Evolutionary conservation across 2,888 invertebrate species (phyloP), one percentile per base, ranked within the genome.

Genomic region (Eurytoma californica): DNA sequence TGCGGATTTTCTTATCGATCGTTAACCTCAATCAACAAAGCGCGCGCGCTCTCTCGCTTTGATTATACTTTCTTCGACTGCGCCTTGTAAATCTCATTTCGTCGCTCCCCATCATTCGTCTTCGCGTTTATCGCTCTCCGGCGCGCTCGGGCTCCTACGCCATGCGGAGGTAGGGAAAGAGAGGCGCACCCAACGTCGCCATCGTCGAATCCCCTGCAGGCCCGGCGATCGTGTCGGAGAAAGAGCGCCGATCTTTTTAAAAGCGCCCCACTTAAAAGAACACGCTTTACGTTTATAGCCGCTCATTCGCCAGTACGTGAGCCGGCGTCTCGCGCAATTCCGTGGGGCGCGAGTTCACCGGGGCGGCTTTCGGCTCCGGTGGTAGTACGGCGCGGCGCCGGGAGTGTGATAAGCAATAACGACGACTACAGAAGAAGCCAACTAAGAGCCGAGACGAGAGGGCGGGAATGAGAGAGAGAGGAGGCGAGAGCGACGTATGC

Each of bases 211-310:
- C 65, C 60, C 69, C 70, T 20, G 55, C 63, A 66, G 51, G 83
- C 83, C 77, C 74, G 72, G 80, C 72, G 80, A 76, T 28, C 58
- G 58, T 16, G 24, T 61, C 12, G 68, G 16, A n/a, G 55, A 70
- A 47, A 83, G 85, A 83, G 83, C 84, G 86, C 84, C 87, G 89
- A 88, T 88, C 88, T 89, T 88, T 90, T 89, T 89, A 88, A 89
- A 89, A 86, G 88, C 87, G 86, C 86, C 87, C 87, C 89, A 88
- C 89, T 90, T 90, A 89, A 89, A 89, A 88, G 88, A 89, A 90
- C 90, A 90, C 88, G 89, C 87, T 89, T 90, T 89, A 90, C 88
- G 89, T 90, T 90, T 90, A 90, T 90, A 86, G 88, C 86, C 87
- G 86, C 88, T 90, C 88, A 86, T 88, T 89, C 89, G 84, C 79